Evolutionary conservation across 2,797 vertebrate species (phyloP), one percentile per base, ranked within the genome.

Genomic region (Arctocebus calabarensis): DNA sequence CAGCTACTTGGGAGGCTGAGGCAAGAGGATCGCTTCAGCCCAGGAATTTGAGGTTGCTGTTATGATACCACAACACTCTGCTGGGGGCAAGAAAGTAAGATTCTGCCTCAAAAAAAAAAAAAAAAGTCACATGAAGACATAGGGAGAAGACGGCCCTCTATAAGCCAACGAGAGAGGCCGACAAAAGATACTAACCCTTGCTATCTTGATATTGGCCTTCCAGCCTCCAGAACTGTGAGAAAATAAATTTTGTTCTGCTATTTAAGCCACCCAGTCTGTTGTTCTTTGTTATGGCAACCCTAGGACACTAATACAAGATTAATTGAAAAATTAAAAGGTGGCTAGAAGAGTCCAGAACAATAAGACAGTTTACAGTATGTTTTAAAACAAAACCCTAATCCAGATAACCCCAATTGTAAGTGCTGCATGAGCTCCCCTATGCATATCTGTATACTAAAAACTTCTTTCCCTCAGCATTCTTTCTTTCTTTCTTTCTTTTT

Each of bases 311-410:
- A 89, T 10, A 70, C 17, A 55, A 73, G 74, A 85, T 12, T 61
- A 48, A 79, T 57, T 86, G 7, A 61, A 84, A 85, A 74, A 43
- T 55, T 91, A 75, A 94, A 93, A 85, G 27, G 4, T 74, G 25
- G 45, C 8, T 68, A 43, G 27, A 71, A 52, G 37, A 77, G n/a
- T 68, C 43, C 37, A 91, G 40, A 96, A 77, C 5, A 95, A 34
- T 57, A 93, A 89, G 70, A 91, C 0, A 88, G 4, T 88, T 92
- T 88, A 94, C 4, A 71, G 73, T 17, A 88, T 57, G 34, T 68
- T 70, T 84, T 43, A 75, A 94, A 94, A 93, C 7, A 84, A 88
- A 95, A 93, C 25, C 12, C 61, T 40, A 48, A 48, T 48, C 10
- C 13, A 48, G 48, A 48, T 14, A 48, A 48, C 13, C 48, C 48